Evolutionary conservation across 2,113 vertebrate genomes (phyloP).

Genomic region (Scophthalmus maximus): DNA sequence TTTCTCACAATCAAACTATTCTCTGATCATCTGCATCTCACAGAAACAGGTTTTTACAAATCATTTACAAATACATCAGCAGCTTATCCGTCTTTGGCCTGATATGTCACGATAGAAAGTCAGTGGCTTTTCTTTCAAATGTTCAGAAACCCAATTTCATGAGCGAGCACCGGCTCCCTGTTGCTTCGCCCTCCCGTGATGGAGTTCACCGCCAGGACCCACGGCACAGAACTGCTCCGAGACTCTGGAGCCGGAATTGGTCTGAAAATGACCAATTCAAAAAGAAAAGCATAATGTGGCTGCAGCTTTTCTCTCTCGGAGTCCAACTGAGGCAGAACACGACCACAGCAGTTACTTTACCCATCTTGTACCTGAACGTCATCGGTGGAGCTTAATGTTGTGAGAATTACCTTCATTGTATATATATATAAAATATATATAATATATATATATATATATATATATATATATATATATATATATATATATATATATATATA

Average conservation of each 20-base stretch:
- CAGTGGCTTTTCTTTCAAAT: neutral
- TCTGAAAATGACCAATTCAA: constrained; percentile 17
- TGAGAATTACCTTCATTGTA: too few relatives aligned
- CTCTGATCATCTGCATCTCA: neutral
- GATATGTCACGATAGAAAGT: too few relatives aligned
- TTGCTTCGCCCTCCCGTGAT: neutral
- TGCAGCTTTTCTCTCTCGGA: neutral
- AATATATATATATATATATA: too few relatives aligned
- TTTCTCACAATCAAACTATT: neutral
- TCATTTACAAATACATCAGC: too few relatives aligned
- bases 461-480: too few relatives aligned
- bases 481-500: too few relatives aligned
- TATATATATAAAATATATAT: too few relatives aligned
- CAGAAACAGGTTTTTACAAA: too few relatives aligned
- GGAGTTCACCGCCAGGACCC: neutral
- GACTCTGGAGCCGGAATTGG: neutral
- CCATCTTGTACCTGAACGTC: too few relatives aligned
- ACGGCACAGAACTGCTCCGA: constrained; percentile 1
- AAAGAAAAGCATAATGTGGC: neutral
- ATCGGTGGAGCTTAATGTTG: neutral
- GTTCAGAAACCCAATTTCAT: neutral
- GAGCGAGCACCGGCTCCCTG: neutral
- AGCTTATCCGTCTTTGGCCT: too few relatives aligned
- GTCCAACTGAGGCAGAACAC: neutral
- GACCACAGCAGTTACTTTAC: neutral